Percentiles rank a stretch among this genome's conserved stretches.
Conservation (phyloP, 2,113 vertebrate genomes). For the Semnopithecus entellus region DNA sequence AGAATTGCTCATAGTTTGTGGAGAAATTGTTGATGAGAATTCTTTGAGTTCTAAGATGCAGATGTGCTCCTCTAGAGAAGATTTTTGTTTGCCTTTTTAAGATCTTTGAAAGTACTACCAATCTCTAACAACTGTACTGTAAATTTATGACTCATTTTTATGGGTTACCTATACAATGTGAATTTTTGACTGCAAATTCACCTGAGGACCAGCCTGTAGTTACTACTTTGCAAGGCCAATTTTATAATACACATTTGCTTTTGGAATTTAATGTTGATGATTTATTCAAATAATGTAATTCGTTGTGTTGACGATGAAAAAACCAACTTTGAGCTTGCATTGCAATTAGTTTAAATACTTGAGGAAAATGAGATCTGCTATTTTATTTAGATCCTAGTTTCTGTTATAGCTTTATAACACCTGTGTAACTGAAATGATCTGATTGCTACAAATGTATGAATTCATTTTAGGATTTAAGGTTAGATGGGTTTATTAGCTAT, state of each 20-base stretch:
- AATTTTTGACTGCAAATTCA: not conserved
- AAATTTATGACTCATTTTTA: slow-evolving; percentile 32
- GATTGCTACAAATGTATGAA: slow-evolving; percentile 73
- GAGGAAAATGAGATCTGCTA: slow-evolving; percentile 49
- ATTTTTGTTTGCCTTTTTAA: not conserved
- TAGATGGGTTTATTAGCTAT: slow-evolving; percentile 79
- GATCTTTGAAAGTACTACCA: not conserved
- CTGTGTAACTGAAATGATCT: slow-evolving; percentile 71
- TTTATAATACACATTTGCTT: slow-evolving; percentile 54
- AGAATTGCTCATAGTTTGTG: not conserved
- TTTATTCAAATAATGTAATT: slow-evolving; percentile 50
- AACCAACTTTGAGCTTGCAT: slow-evolving; percentile 55
- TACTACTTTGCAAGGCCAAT: not conserved
- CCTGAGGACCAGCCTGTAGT: not conserved
- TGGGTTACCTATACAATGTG: not conserved
- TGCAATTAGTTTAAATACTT: slow-evolving; percentile 40
- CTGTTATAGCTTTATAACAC: slow-evolving; percentile 64
- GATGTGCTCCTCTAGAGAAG: not conserved
- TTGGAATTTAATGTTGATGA: slow-evolving; percentile 66
- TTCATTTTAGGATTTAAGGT: slow-evolving; percentile 73
- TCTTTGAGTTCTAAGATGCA: not conserved
- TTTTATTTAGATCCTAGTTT: slow-evolving; percentile 70
- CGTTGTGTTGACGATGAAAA: slow-evolving; percentile 34
- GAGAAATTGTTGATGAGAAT: not conserved
- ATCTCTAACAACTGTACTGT: not conserved